These are phyloP conservation scores for Leptestheria dahalacensis DNA, from an alignment of 1,140 invertebrate species.

Conservation along the genomic window DNA sequence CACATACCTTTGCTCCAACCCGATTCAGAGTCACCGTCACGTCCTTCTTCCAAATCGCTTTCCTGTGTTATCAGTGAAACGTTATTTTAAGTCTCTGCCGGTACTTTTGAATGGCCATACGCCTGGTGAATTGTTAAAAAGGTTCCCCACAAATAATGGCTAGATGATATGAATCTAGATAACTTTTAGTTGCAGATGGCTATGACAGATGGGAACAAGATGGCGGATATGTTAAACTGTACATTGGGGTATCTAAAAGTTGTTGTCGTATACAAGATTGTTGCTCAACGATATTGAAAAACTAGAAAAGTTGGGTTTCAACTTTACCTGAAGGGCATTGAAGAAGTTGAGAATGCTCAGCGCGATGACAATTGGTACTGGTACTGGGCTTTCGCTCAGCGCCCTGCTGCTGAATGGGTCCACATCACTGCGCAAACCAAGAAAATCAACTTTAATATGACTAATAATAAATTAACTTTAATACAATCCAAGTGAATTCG, in stretches of 20 bases:
- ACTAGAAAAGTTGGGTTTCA: neutral
- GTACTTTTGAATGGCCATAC: neutral
- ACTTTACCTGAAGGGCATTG: conserved; percentile 12
- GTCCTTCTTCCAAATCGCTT: neutral
- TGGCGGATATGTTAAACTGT: no score
- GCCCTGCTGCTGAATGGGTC: conserved; percentile 6
- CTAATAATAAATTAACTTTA: neutral
- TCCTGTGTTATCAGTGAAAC: neutral
- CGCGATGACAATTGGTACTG: neutral
- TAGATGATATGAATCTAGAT: no score
- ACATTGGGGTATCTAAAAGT: no score
- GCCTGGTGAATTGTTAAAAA: neutral
- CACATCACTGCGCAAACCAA: neutral
- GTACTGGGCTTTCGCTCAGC: conserved; percentile 2
- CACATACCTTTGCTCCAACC: conserved; percentile 1
- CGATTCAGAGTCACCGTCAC: neutral
- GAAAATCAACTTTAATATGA: neutral
- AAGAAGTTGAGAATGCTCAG: conserved; percentile 13
- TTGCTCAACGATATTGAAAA: neutral
- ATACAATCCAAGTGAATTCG: no score
- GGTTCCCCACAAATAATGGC: no score
- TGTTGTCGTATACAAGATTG: no score
- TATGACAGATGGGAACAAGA: no score
- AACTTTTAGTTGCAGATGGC: no score
- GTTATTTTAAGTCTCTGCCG: neutral